Evolutionary conservation across 2,113 vertebrate genomes (phyloP), one percentile per base, ranked within the genome.

Genomic region (Psilopsiagon aurifrons): DNA sequence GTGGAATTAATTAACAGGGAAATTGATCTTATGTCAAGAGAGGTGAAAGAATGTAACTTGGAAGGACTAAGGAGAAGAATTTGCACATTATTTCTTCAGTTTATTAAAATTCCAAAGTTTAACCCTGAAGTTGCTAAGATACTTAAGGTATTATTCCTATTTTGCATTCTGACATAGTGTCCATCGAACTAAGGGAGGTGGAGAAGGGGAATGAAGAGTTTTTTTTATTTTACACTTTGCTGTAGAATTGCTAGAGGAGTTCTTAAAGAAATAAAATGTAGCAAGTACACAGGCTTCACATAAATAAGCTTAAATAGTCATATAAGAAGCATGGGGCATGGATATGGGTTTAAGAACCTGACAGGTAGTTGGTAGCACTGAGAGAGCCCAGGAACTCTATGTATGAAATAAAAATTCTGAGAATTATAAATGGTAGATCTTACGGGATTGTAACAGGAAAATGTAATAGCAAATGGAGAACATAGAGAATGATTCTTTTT

Each of bases 41-140:
- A 96, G 1, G 97, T 99, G 2, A 99, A 98, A 93, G 87, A 97
- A 29, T 73, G 69, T 51, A 99, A 98, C 77, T 98, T 99, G 75
- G 98, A 98, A 95, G 99, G 99, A 23, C 98, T 99, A 81, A 98
- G 99, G 83, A 98, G 98, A 97, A 99, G 99, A 96, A 99, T 99
- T 92, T 97, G 97, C 92, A 99, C 99, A 3, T 98, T 99, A 54
- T 99, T 99, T 96, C 98, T 99, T 47, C 99, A 99, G 85, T 99
- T 98, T 83, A 98, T 99, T 96, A 99, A 99, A 98, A 99, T 90
- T 51, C 99, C 99, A 2, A 92, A 97, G 11, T 99, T 99, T 94
- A 99, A 99, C 95, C 99, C 99, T 11, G 98, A 98, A 88, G 97
- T 98, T 93, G 90, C 98, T 95, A 98, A 95, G 87, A 68, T 98